Evolutionary conservation across 1,140 invertebrate genomes (phyloP).

Genomic region (Mamestra configurata): DNA sequence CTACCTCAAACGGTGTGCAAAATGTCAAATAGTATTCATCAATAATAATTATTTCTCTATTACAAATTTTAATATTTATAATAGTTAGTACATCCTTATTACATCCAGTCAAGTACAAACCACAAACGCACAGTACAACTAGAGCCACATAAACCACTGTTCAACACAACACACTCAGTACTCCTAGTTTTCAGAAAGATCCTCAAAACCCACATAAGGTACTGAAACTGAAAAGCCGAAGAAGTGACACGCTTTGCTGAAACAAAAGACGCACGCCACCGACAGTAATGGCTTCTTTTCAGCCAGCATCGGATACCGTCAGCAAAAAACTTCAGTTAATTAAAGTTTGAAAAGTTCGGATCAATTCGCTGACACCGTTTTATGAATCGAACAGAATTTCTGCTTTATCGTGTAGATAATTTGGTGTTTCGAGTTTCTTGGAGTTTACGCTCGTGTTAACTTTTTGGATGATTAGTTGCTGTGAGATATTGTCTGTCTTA

Average conservation of each 20-base stretch:
- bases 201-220: conserved; percentile 29
- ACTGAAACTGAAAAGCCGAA: conserved; percentile 27
- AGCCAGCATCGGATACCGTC: conserved; percentile 31
- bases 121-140: not conserved
- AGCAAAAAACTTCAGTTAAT: conserved; percentile 45
- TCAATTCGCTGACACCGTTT: conserved; percentile 29
- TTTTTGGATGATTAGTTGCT: not conserved
- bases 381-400: not conserved
- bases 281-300: conserved; percentile 49
- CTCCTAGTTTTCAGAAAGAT: not conserved
- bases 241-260: conserved; percentile 42
- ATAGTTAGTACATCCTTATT: too few species aligned
- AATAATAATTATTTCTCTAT: too few species aligned
- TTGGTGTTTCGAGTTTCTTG: not conserved
- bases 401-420: conserved; percentile 8
- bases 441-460: not conserved
- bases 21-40: too few species aligned
- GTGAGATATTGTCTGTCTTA: too few species aligned
- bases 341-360: conserved; percentile 25
- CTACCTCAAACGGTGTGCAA: too few species aligned
- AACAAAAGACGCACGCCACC: conserved; percentile 31
- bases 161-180: not conserved
- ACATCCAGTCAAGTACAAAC: not conserved
- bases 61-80: too few species aligned
- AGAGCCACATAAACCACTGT: not conserved